These are phyloP conservation scores for Montipora capitata DNA, from an alignment of 92 coral and sea anemone genomes.

Conservation along the genomic window DNA sequence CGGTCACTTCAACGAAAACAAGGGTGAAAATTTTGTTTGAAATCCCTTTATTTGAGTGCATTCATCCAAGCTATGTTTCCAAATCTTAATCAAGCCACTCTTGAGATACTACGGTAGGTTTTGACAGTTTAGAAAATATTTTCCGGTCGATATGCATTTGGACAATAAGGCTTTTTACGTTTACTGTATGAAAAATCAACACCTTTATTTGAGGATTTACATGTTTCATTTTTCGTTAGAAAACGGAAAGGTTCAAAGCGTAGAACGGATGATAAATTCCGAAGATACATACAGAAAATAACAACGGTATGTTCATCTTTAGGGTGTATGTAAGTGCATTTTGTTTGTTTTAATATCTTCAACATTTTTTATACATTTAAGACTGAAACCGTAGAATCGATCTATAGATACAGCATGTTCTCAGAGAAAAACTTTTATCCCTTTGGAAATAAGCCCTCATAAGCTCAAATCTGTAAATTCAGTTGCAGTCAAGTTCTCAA, in stretches of 20 bases:
- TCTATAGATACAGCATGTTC: too few relatives aligned
- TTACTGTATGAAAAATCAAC: too few relatives aligned
- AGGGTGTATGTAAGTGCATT: conserved; percentile 60
- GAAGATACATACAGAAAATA: conserved; percentile 90
- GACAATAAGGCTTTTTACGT: neutral
- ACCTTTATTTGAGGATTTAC: neutral
- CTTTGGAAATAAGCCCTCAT: too few relatives aligned
- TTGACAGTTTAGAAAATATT: neutral
- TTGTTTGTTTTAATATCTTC: too few relatives aligned
- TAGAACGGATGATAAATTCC: conserved; percentile 90
- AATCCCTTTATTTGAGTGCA: neutral
- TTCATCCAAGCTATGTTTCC: conserved; percentile 25
- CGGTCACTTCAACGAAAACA: too few relatives aligned
- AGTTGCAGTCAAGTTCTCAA: too few relatives aligned
- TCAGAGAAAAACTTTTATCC: too few relatives aligned
- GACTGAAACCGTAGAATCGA: too few relatives aligned
- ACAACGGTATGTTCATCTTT: conserved; percentile 83
- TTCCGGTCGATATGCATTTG: neutral
- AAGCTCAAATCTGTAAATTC: too few relatives aligned
- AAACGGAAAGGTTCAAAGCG: conserved; percentile 52
- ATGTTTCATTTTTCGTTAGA: neutral
- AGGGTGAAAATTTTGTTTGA: too few relatives aligned
- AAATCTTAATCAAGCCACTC: conserved; percentile 51
- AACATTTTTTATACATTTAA: too few relatives aligned
- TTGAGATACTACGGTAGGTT: conserved; percentile 46